Evolutionary conservation across 2,113 vertebrate species (phyloP).

Genomic region (Etia nguti): DNA sequence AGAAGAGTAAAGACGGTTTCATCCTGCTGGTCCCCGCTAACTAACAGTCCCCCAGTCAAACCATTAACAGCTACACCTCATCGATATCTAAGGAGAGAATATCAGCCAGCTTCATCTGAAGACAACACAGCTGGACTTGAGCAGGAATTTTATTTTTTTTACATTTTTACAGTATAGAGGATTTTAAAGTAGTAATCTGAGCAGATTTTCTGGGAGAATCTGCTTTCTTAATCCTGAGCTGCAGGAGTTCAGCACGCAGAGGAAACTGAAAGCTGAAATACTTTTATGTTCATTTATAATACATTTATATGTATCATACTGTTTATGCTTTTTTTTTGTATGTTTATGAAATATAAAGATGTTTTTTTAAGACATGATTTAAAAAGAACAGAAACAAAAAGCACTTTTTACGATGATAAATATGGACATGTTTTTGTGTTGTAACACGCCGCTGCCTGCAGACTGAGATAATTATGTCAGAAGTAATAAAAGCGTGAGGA

Average conservation of each 20-base stretch:
- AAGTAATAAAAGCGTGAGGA: neutral
- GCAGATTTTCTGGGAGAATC: neutral
- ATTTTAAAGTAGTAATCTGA: neutral
- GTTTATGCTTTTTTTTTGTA: neutral
- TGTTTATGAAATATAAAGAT: neutral
- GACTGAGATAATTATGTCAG: neutral
- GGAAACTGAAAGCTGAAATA: neutral
- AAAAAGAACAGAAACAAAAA: neutral
- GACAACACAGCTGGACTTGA: neutral
- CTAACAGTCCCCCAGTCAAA: neutral
- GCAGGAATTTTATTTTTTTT: too few relatives aligned
- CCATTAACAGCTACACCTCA: neutral
- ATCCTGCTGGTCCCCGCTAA: constrained; percentile 72
- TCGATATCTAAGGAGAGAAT: neutral
- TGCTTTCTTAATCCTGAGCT: neutral
- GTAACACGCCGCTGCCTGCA: neutral
- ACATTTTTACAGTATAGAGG: neutral
- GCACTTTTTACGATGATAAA: constrained; percentile 4
- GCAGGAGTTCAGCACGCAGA: neutral
- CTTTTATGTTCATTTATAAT: neutral
- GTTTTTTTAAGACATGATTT: neutral
- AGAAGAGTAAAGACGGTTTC: constrained; percentile 75
- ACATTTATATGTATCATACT: neutral
- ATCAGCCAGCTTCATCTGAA: neutral
- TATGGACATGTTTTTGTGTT: constrained; percentile 14